Conservation (phyloP, 2,113 vertebrate species). For the Daubentonia madagascariensis region DNA sequence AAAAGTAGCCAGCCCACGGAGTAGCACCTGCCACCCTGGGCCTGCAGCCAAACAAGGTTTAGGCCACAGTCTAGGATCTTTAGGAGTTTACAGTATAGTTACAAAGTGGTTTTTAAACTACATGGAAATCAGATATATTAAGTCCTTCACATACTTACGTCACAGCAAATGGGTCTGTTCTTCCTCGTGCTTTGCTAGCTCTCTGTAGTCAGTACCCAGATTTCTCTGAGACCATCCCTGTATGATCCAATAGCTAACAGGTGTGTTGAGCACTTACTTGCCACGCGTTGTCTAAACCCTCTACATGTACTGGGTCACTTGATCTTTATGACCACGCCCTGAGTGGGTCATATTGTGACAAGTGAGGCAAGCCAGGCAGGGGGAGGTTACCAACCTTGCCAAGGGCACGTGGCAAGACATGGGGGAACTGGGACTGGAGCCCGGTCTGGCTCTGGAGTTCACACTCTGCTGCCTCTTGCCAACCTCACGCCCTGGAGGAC, state of each 20-base stretch:
- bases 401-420: neutral
- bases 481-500: fast-evolving
- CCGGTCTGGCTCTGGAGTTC: neutral
- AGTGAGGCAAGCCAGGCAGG: neutral
- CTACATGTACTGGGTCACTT: fast-evolving
- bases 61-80: too few species aligned
- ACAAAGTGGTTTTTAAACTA: neutral
- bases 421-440: neutral
- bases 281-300: neutral
- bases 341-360: neutral
- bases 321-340: neutral
- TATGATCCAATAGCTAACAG: neutral
- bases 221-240: neutral
- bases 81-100: too few species aligned
- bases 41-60: neutral
- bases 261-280: neutral
- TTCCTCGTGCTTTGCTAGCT: neutral
- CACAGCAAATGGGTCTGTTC: neutral
- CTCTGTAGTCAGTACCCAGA: neutral
- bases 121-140: neutral
- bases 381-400: neutral
- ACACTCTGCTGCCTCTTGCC: neutral
- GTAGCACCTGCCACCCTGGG: neutral
- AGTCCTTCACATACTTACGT: neutral
- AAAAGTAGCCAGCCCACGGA: neutral